These are phyloP conservation scores for Hydrophis major DNA, from an alignment of 2,797 vertebrate species.

Conservation along the genomic window DNA sequence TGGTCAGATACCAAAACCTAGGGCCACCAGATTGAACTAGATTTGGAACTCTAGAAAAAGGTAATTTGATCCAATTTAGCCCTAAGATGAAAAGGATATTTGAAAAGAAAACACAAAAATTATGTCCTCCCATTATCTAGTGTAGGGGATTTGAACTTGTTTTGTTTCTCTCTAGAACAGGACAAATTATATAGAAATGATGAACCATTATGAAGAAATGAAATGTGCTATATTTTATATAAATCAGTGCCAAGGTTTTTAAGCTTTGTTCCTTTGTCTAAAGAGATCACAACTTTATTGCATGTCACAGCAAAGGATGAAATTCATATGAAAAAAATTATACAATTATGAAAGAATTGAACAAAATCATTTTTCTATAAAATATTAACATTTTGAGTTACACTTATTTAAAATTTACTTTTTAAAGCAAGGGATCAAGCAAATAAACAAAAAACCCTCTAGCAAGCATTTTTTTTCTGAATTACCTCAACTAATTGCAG, in stretches of 20 bases:
- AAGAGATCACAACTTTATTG: not conserved
- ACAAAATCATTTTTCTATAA: not conserved
- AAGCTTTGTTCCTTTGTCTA: not conserved
- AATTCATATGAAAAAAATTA: not conserved
- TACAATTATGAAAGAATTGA: not conserved
- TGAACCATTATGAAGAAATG: not conserved
- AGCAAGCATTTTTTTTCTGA: not conserved
- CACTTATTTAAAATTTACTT: not conserved
- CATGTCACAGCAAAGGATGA: not conserved
- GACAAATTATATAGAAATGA: not conserved
- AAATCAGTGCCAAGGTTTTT: not conserved
- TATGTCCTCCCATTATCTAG: not conserved
- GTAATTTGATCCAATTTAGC: not conserved
- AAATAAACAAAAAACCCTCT: not conserved
- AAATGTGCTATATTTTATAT: not conserved
- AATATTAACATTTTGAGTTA: not conserved
- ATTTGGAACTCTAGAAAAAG: not conserved
- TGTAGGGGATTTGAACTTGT: not conserved
- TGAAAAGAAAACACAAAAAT: not conserved
- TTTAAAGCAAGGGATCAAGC: not conserved
- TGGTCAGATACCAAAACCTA: not conserved
- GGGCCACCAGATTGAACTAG: not conserved
- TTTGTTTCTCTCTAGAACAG: not conserved
- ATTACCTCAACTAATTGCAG: not conserved
- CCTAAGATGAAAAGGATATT: not conserved